phyloP scores from a whole-genome alignment of 2,113 vertebrate species.

The Rhadina sibilatrix region DNA sequence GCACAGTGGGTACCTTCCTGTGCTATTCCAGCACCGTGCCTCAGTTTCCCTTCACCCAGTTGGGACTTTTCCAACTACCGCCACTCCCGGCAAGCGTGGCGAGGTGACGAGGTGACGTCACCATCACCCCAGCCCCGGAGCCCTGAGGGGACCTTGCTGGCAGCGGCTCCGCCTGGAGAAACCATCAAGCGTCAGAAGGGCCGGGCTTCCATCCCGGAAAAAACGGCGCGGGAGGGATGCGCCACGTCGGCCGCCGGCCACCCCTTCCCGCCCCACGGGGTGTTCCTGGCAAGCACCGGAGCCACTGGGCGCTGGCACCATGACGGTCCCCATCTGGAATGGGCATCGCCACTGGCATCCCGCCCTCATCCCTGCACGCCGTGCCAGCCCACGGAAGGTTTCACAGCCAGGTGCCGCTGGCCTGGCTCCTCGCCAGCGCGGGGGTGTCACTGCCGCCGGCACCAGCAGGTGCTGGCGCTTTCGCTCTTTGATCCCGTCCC shows the following conservation, averaged over 20 bases:
- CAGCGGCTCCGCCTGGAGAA: conserved; percentile 47
- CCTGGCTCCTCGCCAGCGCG: background rate
- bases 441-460: background rate
- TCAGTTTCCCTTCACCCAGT: background rate
- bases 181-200: conserved; percentile 26
- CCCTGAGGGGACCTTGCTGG: background rate
- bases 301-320: accelerated
- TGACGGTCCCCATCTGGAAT: background rate
- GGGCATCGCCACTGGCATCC: background rate
- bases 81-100: background rate
- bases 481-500: conserved; percentile 27
- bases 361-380: accelerated
- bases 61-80: background rate
- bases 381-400: background rate
- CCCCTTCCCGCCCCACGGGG: background rate
- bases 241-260: conserved; percentile 41
- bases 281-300: background rate
- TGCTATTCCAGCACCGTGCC: background rate
- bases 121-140: background rate
- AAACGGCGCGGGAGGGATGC: background rate
- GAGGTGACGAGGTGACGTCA: background rate
- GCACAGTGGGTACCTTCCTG: background rate
- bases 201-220: conserved; percentile 44
- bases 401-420: background rate
- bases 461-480: background rate